Evolutionary conservation across 2,888 invertebrate species (phyloP).

Genomic region (Leptopilina myrica): DNA sequence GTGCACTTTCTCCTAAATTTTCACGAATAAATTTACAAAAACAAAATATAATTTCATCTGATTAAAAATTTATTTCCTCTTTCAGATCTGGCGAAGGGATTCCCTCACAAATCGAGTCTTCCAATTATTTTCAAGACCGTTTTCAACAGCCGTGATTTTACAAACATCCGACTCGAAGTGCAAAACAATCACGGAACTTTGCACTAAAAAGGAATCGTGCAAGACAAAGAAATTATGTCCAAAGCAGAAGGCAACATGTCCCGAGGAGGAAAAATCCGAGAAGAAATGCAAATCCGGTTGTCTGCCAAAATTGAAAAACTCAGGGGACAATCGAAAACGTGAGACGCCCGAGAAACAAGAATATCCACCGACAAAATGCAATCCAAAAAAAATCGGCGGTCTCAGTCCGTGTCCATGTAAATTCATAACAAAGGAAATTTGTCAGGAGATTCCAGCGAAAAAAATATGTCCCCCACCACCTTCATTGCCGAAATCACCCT

Average conservation of each 20-base stretch:
- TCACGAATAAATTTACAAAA: no score
- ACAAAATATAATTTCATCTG: no score
- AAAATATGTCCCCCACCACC: constrained; percentile 47
- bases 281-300: constrained; percentile 2
- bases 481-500: constrained; percentile 65
- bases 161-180: not conserved
- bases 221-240: constrained; percentile 33
- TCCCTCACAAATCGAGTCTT: not conserved
- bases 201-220: constrained; percentile 16
- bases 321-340: not conserved
- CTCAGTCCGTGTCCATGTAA: not conserved
- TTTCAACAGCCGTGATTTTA: not conserved
- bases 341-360: constrained; percentile 3
- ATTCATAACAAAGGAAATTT: not conserved
- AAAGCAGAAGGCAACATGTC: not conserved
- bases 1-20: no score
- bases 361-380: not conserved
- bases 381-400: not conserved
- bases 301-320: not conserved
- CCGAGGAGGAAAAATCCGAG: not conserved
- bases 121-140: not conserved
- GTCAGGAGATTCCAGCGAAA: not conserved
- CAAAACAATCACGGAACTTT: constrained; percentile 8
- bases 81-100: not conserved
- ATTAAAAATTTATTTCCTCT: no score